Evolutionary conservation across 2,888 invertebrate genomes (phyloP).

Genomic region (Cacoxenus indagator): DNA sequence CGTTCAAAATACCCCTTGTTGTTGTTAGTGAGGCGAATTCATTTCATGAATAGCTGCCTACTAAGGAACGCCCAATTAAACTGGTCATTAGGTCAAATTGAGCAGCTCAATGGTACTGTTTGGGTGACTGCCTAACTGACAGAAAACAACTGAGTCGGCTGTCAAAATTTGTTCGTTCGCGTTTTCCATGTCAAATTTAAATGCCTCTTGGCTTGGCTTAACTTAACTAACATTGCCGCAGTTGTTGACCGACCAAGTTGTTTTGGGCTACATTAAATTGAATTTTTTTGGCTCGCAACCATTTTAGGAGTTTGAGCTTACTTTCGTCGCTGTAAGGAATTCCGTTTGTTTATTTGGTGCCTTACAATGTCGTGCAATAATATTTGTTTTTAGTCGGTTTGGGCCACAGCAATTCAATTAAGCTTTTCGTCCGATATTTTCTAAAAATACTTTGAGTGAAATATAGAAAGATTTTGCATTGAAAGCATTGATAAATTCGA

Average conservation of each 20-base stretch:
- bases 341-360: too few relatives aligned
- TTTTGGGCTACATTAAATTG: conserved; percentile 46
- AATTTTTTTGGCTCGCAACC: too few relatives aligned
- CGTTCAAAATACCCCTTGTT: neutral
- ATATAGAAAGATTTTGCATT: too few relatives aligned
- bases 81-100: conserved; percentile 61
- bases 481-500: too few relatives aligned
- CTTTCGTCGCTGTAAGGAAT: too few relatives aligned
- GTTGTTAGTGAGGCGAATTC: conserved; percentile 49
- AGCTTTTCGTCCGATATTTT: too few relatives aligned
- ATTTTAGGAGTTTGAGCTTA: too few relatives aligned
- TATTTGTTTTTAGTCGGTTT: too few relatives aligned
- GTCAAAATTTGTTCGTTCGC: neutral
- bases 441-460: too few relatives aligned
- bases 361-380: too few relatives aligned
- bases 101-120: too few relatives aligned
- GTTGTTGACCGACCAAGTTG: conserved; percentile 28
- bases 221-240: conserved; percentile 54
- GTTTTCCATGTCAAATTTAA: conserved; percentile 46
- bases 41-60: conserved; percentile 27
- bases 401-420: too few relatives aligned
- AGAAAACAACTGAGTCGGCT: neutral
- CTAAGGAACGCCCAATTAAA: conserved; percentile 43
- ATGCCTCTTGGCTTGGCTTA: conserved; percentile 19
- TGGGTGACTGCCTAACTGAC: neutral